Base-by-base conservation (phyloP, 2,888 invertebrate genomes). In the Phragmatobia fuliginosa region DNA sequence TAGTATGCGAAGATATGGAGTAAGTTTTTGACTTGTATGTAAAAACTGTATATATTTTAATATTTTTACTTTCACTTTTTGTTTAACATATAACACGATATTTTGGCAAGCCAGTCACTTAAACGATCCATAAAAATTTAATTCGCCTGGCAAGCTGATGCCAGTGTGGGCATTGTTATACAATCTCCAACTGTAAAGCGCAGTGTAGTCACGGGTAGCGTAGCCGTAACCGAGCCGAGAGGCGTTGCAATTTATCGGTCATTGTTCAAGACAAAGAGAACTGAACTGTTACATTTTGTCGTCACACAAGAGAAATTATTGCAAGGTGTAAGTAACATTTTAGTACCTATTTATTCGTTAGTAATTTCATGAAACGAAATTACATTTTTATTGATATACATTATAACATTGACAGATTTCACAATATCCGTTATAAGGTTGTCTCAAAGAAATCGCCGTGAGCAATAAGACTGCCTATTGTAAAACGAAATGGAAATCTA, bases 171-270 rank as follows among this genome's bases (percentile, higher is more conserved):
- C 58, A 68, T 56, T 68, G 56, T 64, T 64, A 59, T 59, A 68
- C 49, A 45, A 41, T 58, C 18, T 16, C 41, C 41, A n/a, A 11
- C 49, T 68, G 38, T 64, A 64, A 61, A 59, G 60, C 41, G 21
- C 68, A 45, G 45, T 21, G 49, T 60, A 64, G 49, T 21, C 60
- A 49, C 31, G 25, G 62, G 36, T 68, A 33, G 41, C 8, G 6
- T 62, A 21, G 18, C 33, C 60, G 49, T 25, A 63, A n/a, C 59
- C 31, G 58, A 64, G 52, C 16, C 28, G 49, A 63, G 45, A 59
- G 36, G 58, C 49, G 45, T 60, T 64, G 68, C 64, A 61, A 69
- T 69, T 69, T 69, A 69, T 69, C 38, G 65, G 59, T 49, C 69
- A 38, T 56, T 61, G 38, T 61, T 49, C 21, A 32, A 69, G 65